Evolutionary conservation across 64 coral and sea anemone genomes (phyloP), one percentile per base, ranked within the genome.

Genomic region (Montipora cactus): DNA sequence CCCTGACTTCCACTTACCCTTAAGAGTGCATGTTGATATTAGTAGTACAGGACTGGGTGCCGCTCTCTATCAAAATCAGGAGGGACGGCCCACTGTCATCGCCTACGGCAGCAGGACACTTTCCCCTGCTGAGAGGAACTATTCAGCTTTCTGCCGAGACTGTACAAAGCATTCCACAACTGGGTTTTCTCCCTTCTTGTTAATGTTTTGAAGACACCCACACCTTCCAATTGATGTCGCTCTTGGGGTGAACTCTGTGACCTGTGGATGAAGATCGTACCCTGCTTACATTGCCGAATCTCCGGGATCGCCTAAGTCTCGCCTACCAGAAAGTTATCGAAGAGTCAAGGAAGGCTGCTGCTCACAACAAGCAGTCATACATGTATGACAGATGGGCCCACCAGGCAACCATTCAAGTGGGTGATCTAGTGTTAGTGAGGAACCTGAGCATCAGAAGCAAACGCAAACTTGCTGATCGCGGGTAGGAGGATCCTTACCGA

Each of bases 61-160:
- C 7, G 90, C 89, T 22, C 78, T 93, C 22, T 92, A 93, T 49
- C 90, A 96, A 53, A 64, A 52, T 5, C 90, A 93, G 77, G 79
- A 82, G 0, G 89, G 51, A 23, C 22, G 47, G 23, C 20, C 25
- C 12, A 21, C 61, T 7, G 89, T 95, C 52, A 91, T 91, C 58
- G 83, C 94, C 11, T 92, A 81, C 81, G 82, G 94, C 16, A 91
- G 87, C 49, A 47, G 90, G 19, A 70, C 90, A 37, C 75, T 93
- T 22, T 79, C 53, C 45, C 12, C 53, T 8, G 94, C 89, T 58
- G 94, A 95, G 79, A 80, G 77, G 48, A 87, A 67, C 21, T 92
- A 89, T 16, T 93, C 79, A 6, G 85, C 87, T 4, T 95, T 88
- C 59, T 48, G 94, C 7, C 77, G 84, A 8, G 94, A 92, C 25